A percentile compares a stretch with the other conserved stretches of the same genome.
Conservation (phyloP, 2,888 invertebrate genomes). For the Camptogramma bilineatum region DNA sequence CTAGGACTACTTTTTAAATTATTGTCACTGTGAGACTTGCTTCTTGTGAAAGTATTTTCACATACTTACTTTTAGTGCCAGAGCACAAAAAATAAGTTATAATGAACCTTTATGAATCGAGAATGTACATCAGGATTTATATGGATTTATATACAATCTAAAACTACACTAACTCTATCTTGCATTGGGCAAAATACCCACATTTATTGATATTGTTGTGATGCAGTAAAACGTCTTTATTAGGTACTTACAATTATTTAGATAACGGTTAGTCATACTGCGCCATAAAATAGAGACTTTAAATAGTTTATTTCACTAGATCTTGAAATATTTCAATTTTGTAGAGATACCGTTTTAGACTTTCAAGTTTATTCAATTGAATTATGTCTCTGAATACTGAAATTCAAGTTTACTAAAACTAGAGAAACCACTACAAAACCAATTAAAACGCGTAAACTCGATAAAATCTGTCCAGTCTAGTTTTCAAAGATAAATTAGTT, state of each 20-base stretch:
- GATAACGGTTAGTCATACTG: not conserved
- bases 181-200: not conserved
- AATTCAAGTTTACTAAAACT: slow-evolving; percentile 1
- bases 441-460: slow-evolving; percentile 23
- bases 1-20: slow-evolving; percentile 61
- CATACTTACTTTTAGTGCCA: not conserved
- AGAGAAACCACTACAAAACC: slow-evolving; percentile 3
- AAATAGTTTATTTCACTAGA: not conserved
- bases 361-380: not conserved
- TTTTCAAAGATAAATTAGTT: slow-evolving; percentile 34
- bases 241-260: not conserved
- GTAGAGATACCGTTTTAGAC: slow-evolving; percentile 11
- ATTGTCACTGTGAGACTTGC: slow-evolving; percentile 52
- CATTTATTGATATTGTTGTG: not conserved
- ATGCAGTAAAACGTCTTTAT: not conserved
- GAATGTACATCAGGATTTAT: not conserved
- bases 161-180: not conserved
- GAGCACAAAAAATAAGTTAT: not conserved
- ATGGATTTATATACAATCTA: not conserved
- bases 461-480: slow-evolving; percentile 26
- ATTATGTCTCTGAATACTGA: slow-evolving; percentile 3
- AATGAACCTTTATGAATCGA: not conserved
- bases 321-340: not conserved
- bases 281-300: not conserved
- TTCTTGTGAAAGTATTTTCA: slow-evolving; percentile 27